Evolutionary conservation across 1,140 invertebrate species (phyloP), one percentile per base, ranked within the genome.

Genomic region (Hirudo medicinalis): DNA sequence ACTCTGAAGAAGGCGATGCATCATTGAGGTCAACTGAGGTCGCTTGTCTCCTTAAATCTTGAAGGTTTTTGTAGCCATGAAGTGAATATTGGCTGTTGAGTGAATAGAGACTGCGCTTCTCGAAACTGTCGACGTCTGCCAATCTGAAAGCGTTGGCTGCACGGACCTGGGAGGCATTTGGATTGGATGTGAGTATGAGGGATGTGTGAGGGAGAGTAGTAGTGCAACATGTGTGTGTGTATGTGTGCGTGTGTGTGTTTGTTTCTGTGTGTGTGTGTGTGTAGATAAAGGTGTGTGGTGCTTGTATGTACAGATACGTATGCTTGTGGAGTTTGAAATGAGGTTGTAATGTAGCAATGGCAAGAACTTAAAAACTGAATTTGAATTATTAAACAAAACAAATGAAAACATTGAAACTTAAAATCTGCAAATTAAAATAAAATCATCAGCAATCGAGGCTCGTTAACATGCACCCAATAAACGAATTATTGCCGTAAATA

Each of bases 121-220:
- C 74, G 55, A 75, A 71, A 71, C 76, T 80, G 76, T 95, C 92
- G 81, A 90, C 87, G 87, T 97, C 93, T 82, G 92, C 93, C 88
- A 95, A 92, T 84, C 94, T 92, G 87, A 97, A 97, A 86, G 94
- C 94, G 87, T 97, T 96, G 85, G 96, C 92, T 87, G 96, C 94
- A 86, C 94, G 92, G 84, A 97, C 96, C 92, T 94, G 89, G 79
- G 89, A 88, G 79, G 81, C 79, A 80, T 5, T 49, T 49, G 43
- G 43, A 49, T 49, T 17, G 43, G 43, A 49, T 49, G 43, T 68
- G 78, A 77, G 76, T 77, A 72, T 77, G 71, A 74, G 72, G 76
- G 76, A 49, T 73, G 29, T 29, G 25, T 66, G n/a, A 68, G 40
- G 5, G n/a, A 29, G 22, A 43, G 25, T 55, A 36, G 55, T 54